These are phyloP conservation scores for Aproaerema taeniolella DNA, from an alignment of 2,888 invertebrate genomes.

Conservation along the genomic window DNA sequence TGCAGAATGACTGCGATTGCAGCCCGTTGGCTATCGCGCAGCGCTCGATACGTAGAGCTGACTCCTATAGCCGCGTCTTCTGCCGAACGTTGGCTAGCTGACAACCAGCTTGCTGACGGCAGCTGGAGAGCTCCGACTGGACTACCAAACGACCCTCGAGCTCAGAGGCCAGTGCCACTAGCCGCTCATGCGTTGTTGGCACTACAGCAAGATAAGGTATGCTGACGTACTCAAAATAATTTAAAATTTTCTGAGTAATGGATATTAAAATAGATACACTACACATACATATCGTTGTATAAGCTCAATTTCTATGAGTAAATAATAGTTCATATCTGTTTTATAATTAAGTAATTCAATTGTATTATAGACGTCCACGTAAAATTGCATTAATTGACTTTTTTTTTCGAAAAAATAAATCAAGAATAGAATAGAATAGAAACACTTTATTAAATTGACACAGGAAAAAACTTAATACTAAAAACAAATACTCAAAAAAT, in stretches of 20 bases:
- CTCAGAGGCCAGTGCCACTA: constrained; percentile 76
- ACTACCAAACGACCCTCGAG: constrained; percentile 73
- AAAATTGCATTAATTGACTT: too few relatives aligned
- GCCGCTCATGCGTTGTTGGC: constrained; percentile 89
- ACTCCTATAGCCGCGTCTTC: constrained; percentile 47
- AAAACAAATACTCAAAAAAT: too few relatives aligned
- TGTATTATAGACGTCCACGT: too few relatives aligned
- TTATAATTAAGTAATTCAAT: neutral
- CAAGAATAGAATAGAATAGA: too few relatives aligned
- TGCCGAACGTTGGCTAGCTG: constrained; percentile 86
- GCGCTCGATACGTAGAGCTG: constrained; percentile 52
- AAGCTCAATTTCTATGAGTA: too few relatives aligned
- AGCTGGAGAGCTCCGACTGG: constrained; percentile 82
- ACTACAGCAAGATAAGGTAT: constrained; percentile 80
- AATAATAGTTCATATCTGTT: neutral
- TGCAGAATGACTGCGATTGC: constrained; percentile 63
- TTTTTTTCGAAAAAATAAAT: too few relatives aligned
- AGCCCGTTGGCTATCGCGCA: constrained; percentile 56
- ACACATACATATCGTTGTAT: too few relatives aligned
- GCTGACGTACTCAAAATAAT: too few relatives aligned
- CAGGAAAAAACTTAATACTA: too few relatives aligned
- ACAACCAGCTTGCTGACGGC: constrained; percentile 84
- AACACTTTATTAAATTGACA: too few relatives aligned
- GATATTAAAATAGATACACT: too few relatives aligned
- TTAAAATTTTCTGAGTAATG: neutral